Percentiles rank a stretch among this genome's conserved stretches.
These are phyloP conservation scores for Petrocephalus zakoni DNA, from an alignment of 2,113 vertebrate species.

Conservation along the genomic window DNA sequence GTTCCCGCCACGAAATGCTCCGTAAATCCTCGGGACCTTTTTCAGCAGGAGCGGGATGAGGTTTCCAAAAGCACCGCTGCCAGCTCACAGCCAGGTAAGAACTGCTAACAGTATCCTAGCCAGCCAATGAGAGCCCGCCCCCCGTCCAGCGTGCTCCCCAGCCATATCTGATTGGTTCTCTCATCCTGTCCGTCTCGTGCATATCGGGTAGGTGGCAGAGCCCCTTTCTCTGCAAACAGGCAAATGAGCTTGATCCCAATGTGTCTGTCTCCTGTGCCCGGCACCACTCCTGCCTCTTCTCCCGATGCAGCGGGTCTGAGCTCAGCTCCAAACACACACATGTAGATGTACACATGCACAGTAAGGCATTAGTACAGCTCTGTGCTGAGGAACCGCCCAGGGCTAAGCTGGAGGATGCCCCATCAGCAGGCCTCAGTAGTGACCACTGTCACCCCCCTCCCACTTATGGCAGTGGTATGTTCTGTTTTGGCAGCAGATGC, in stretches of 20 bases:
- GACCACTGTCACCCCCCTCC: not conserved
- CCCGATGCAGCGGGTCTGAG: slow-evolving; percentile 24
- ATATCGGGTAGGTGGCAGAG: slow-evolving; percentile 71
- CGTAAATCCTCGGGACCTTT: slow-evolving; percentile 75
- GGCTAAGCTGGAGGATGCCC: not conserved
- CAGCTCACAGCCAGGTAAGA: slow-evolving; percentile 63
- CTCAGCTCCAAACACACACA: not conserved
- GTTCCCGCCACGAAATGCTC: slow-evolving; percentile 63
- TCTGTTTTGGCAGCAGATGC: not conserved
- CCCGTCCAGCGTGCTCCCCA: not conserved
- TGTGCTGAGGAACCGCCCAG: not conserved
- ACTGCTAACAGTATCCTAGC: not conserved
- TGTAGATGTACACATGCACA: not conserved
- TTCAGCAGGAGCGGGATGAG: slow-evolving; percentile 70
- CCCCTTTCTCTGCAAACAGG: slow-evolving; percentile 69
- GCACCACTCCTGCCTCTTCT: slow-evolving; percentile 13
- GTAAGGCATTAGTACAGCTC: not conserved
- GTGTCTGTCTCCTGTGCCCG: not conserved
- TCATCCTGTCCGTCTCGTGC: slow-evolving; percentile 10
- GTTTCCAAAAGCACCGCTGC: slow-evolving; percentile 9
- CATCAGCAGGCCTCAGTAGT: not conserved
- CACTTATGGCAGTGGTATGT: not conserved
- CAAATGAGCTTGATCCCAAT: slow-evolving; percentile 39
- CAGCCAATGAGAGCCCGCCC: not conserved
- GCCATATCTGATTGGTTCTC: not conserved